These are phyloP conservation scores for Ostrea denselamellosa DNA, from an alignment of 1,140 invertebrate species.

Conservation along the genomic window DNA sequence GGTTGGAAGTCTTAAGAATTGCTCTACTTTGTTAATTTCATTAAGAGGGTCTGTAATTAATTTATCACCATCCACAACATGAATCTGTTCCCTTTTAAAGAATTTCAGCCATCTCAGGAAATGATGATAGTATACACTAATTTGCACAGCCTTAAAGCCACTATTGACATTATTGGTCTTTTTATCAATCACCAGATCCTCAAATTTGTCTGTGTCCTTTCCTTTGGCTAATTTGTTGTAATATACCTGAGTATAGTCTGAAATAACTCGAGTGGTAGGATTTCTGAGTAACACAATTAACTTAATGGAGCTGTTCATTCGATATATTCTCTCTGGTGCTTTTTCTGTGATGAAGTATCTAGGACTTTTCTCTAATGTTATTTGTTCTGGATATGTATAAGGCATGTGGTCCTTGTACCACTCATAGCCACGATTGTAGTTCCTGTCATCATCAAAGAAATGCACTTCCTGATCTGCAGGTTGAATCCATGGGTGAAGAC, in stretches of 20 bases:
- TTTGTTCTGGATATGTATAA: conserved; percentile 72
- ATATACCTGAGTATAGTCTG: conserved; percentile 91
- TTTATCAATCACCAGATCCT: conserved; percentile 72
- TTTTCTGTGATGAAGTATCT: conserved; percentile 82
- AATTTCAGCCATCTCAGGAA: conserved; percentile 73
- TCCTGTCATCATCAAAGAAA: conserved; percentile 79
- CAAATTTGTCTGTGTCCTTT: conserved; percentile 70
- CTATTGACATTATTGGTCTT: conserved; percentile 70
- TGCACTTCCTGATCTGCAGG: conserved; percentile 79
- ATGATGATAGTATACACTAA: conserved; percentile 77
- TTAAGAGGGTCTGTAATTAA: conserved; percentile 72
- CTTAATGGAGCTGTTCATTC: conserved; percentile 93
- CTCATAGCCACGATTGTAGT: conserved; percentile 78
- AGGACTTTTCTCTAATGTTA: conserved; percentile 81
- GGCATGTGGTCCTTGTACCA: conserved; percentile 79
- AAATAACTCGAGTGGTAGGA: conserved; percentile 93
- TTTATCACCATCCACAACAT: conserved; percentile 76
- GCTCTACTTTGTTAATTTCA: conserved; percentile 74
- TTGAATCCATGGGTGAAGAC: conserved; percentile 77
- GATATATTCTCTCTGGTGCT: conserved; percentile 89
- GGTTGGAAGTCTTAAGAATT: conserved; percentile 73
- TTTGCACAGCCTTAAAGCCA: conserved; percentile 71
- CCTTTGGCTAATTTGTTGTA: conserved; percentile 72
- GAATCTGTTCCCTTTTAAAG: conserved; percentile 74
- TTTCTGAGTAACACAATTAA: conserved; percentile 92